Base-by-base conservation (phyloP, 2,888 invertebrate genomes). In the Heliconius sara region DNA sequence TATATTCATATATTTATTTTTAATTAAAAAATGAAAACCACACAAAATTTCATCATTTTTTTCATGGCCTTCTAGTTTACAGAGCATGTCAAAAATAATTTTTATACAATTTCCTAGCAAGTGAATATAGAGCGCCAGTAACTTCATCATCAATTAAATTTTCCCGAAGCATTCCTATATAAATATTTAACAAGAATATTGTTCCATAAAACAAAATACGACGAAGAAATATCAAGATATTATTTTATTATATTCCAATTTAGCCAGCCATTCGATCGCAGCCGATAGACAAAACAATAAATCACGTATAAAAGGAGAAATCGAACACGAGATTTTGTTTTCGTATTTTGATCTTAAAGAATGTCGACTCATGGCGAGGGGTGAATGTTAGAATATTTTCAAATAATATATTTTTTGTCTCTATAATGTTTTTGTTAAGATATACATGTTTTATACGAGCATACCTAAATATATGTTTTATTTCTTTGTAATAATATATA, bases 231-330 rank as follows among this genome's bases (percentile, higher is more conserved):
- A 73, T 39, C 60, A 34, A 73, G 60, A n/a, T 34, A 34, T 73
- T 73, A 73, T 73, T 73, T 73, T 73, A 73, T 73, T 73, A 73
- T 73, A 60, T 73, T 73, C 73, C 73, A 73, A 57, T 73, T 60
- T 73, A 73, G 73, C 73, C 39, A 65, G 75, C 65, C 65, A 73
- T 60, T 19, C 63, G 65, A 16, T 75, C 39, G 63, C 63, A 65
- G 75, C 47, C 63, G 66, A 66, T 75, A 75, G 75, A 75, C 75
- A 43, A 75, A 75, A 75, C 75, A 75, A 65, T 75, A 75, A 75
- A 65, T 65, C 75, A 66, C 65, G 34, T 65, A 75, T 66, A 75
- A 75, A 47, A 43, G 65, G 66, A 75, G 75, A 75, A 66, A 75
- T 43, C 65, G 75, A 75, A 75, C 63, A 63, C 65, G 63, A 75